Conservation (phyloP, 2,113 vertebrate genomes). For the Romanogobio albipinnatus region DNA sequence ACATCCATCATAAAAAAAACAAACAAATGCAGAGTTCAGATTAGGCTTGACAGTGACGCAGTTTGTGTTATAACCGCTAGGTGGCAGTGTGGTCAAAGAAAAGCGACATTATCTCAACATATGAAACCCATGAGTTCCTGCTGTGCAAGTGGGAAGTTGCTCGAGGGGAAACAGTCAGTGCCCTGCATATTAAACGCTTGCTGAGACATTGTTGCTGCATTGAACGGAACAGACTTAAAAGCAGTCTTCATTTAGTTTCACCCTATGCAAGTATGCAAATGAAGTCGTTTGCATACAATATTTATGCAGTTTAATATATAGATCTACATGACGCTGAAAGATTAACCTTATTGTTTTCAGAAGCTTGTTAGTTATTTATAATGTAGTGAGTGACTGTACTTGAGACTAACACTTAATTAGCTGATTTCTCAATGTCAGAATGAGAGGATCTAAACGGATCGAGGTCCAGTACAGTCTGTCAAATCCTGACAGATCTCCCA, state of each 20-base stretch:
- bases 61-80: slow-evolving; percentile 43
- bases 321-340: neutral
- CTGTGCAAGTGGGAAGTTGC: slow-evolving; percentile 25
- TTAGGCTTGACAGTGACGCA: neutral
- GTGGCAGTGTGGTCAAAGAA: slow-evolving; percentile 51
- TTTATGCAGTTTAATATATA: neutral
- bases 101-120: neutral
- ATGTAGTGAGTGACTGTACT: neutral
- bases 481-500: neutral
- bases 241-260: neutral
- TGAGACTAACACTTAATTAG: neutral
- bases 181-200: slow-evolving; percentile 43
- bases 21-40: slow-evolving; percentile 1
- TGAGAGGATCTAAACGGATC: neutral
- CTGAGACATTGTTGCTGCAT: slow-evolving; percentile 22
- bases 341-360: neutral
- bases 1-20: neutral
- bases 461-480: neutral
- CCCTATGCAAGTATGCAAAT: neutral
- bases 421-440: neutral
- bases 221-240: slow-evolving; percentile 24
- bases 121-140: slow-evolving; percentile 7
- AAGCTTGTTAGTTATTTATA: slow-evolving; percentile 17
- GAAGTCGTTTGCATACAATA: neutral
- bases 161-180: slow-evolving; percentile 29